Conservation (phyloP, 2,113 vertebrate genomes). For the Heptranchias perlo region DNA sequence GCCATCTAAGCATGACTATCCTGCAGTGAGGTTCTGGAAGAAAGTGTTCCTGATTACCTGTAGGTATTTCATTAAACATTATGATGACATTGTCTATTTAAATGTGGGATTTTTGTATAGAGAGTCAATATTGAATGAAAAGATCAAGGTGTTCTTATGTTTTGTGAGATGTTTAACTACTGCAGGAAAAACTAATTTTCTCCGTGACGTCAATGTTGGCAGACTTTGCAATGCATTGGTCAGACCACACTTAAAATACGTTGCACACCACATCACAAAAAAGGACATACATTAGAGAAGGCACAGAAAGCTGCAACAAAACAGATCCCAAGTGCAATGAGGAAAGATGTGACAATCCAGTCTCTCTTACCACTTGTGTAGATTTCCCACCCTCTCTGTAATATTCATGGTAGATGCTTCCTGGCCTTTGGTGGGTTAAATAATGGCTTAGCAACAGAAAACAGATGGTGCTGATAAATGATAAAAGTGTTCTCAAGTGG, state of each 20-base stretch:
- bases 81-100: not conserved
- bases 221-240: not conserved
- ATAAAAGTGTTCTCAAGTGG: not conserved
- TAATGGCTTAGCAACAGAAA: not conserved
- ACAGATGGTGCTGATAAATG: not conserved
- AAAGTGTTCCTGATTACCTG: not conserved
- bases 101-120: not conserved
- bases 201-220: not conserved
- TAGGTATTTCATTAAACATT: not conserved
- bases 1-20: not conserved
- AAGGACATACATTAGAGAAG: not conserved
- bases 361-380: not conserved
- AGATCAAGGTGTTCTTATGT: not conserved
- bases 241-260: not conserved
- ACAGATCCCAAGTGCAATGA: not conserved
- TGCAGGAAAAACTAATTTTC: not conserved
- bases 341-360: not conserved
- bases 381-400: not conserved
- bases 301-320: too few species aligned
- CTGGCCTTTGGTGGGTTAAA: not conserved
- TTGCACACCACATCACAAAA: not conserved
- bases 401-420: not conserved
- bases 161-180: not conserved
- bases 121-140: not conserved
- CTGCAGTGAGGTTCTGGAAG: not conserved